Percentiles rank a stretch among this genome's conserved stretches.
phyloP scores from a whole-genome alignment of 1,140 invertebrate genomes.

The Habropoda laboriosa region DNA sequence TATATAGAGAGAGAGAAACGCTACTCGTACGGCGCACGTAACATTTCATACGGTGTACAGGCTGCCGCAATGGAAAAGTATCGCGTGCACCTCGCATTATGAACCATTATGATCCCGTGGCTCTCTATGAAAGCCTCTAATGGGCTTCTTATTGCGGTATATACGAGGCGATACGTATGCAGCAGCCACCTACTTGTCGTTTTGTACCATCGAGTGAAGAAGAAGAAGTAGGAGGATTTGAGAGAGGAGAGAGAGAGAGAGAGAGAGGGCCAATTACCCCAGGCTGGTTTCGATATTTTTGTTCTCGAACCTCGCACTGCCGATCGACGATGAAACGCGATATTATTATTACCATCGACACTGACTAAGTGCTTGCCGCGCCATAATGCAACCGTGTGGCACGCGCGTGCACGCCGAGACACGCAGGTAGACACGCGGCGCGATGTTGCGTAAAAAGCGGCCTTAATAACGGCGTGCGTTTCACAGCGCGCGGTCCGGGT shows the following conservation, averaged over 20 bases:
- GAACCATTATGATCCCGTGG: slow-evolving; percentile 37
- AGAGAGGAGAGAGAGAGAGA: neutral
- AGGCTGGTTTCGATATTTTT: slow-evolving; percentile 15
- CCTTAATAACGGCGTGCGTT: slow-evolving; percentile 77
- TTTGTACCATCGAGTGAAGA: neutral
- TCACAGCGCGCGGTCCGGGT: slow-evolving; percentile 74
- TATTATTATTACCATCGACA: slow-evolving; percentile 44
- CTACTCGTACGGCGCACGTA: neutral
- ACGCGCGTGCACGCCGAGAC: slow-evolving; percentile 46
- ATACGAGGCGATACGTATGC: neutral
- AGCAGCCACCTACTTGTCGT: neutral
- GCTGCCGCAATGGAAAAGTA: neutral
- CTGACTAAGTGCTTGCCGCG: slow-evolving; percentile 62
- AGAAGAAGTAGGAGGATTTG: neutral
- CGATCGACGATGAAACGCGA: slow-evolving; percentile 32
- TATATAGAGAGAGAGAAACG: neutral
- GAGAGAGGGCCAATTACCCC: slow-evolving; percentile 11
- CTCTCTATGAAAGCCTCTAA: slow-evolving; percentile 15
- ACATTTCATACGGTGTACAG: neutral
- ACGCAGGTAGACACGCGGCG: slow-evolving; percentile 64
- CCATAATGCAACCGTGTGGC: slow-evolving; percentile 47
- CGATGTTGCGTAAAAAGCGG: slow-evolving; percentile 45
- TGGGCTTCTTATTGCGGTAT: slow-evolving; percentile 18
- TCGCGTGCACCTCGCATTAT: slow-evolving; percentile 5
- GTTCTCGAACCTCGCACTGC: neutral